Evolutionary conservation across 2,888 invertebrate genomes (phyloP).

Genomic region (Onchidella celtica): DNA sequence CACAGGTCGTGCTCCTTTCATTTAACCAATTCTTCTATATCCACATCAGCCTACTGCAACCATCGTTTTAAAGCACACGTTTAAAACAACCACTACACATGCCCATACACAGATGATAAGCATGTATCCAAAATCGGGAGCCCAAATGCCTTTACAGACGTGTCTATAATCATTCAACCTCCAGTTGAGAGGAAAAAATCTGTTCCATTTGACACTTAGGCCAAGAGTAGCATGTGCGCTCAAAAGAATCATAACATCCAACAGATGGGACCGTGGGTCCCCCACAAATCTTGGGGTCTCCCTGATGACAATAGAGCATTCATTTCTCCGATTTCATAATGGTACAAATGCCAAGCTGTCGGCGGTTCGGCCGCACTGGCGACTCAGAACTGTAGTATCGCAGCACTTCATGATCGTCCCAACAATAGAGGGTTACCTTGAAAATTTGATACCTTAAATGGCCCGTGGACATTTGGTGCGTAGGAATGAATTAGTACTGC

Average conservation of each 20-base stretch:
- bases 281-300: neutral
- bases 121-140: too few species aligned
- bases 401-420: neutral
- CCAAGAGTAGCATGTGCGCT: slow-evolving; percentile 16
- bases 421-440: neutral
- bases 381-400: too few species aligned
- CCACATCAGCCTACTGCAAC: too few species aligned
- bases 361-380: neutral
- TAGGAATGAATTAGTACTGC: too few species aligned
- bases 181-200: too few species aligned
- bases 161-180: too few species aligned
- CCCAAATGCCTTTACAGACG: too few species aligned
- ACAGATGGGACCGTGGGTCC: slow-evolving; percentile 15
- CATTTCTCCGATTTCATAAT: slow-evolving; percentile 39
- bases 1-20: neutral
- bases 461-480: neutral
- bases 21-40: too few species aligned
- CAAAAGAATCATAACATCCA: slow-evolving; percentile 11
- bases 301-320: slow-evolving; percentile 12
- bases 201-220: too few species aligned
- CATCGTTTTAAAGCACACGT: too few species aligned
- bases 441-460: slow-evolving; percentile 1
- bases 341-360: slow-evolving; percentile 8
- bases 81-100: too few species aligned
- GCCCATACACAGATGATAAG: too few species aligned